A percentile compares a stretch with the other conserved stretches of the same genome.
Conservation (phyloP, 2,797 vertebrate species). For the Loris lydekkerianus region DNA sequence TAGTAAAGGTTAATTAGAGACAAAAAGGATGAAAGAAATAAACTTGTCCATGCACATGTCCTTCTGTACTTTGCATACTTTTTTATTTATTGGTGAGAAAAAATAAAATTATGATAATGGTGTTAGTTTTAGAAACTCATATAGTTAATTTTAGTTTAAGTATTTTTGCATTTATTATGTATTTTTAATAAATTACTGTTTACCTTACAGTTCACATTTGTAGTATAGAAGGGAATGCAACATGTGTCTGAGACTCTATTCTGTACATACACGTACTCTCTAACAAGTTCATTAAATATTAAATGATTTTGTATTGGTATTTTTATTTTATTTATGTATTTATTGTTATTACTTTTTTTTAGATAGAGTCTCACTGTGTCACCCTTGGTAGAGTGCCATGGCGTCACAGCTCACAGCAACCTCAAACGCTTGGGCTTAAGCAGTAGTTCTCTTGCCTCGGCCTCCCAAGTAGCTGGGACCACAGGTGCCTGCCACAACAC, state of each 20-base stretch:
- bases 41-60: not conserved
- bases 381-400: no score
- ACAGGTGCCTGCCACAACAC: no score
- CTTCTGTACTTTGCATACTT: not conserved
- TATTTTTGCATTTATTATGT: conserved; percentile 27
- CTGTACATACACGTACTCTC: not conserved
- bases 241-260: not conserved
- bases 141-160: conserved; percentile 35
- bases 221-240: conserved; percentile 3
- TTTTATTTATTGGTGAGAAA: conserved; percentile 19
- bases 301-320: conserved; percentile 31
- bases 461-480: no score
- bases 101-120: not conserved
- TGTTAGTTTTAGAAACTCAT: conserved; percentile 27
- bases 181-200: conserved; percentile 2
- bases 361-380: no score
- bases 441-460: no score
- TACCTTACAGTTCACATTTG: not conserved
- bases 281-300: conserved; percentile 18
- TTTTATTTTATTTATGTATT: not conserved
- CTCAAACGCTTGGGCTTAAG: no score
- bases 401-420: no score
- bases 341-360: no score
- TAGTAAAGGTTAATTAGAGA: not conserved
- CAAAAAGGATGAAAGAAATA: not conserved